A percentile compares a stretch with the other conserved stretches of the same genome.
These are phyloP conservation scores for Pygoscelis adeliae DNA, from an alignment of 2,113 vertebrate species.

Conservation along the genomic window DNA sequence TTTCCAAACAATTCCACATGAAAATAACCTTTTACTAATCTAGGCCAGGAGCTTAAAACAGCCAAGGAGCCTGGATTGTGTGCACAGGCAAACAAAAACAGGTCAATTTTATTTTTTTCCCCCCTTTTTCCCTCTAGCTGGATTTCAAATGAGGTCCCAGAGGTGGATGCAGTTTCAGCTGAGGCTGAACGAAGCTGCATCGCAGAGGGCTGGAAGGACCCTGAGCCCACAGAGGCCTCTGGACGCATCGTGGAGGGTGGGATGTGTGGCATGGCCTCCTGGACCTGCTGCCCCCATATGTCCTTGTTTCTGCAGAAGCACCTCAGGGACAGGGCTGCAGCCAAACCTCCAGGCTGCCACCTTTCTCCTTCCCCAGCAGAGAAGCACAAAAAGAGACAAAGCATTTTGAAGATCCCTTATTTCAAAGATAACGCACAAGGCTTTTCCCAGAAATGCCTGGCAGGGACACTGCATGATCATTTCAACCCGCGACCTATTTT, in stretches of 20 bases:
- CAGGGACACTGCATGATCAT: neutral
- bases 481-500: neutral
- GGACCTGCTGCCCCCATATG: fast-evolving
- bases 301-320: neutral
- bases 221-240: neutral
- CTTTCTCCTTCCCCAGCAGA: neutral
- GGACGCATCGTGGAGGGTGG: neutral
- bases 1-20: neutral
- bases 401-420: neutral
- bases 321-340: neutral
- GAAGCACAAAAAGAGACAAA: neutral
- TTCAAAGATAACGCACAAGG: neutral
- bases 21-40: neutral
- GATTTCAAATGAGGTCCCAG: neutral
- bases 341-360: neutral
- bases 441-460: neutral
- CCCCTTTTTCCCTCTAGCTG: neutral
- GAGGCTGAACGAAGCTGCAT: neutral
- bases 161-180: neutral
- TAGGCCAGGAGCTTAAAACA: neutral
- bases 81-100: neutral
- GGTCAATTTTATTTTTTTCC: neutral
- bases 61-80: neutral
- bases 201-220: neutral
- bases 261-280: neutral